phyloP scores from a whole-genome alignment of 1,140 invertebrate species.

The Plutomurus gul region DNA sequence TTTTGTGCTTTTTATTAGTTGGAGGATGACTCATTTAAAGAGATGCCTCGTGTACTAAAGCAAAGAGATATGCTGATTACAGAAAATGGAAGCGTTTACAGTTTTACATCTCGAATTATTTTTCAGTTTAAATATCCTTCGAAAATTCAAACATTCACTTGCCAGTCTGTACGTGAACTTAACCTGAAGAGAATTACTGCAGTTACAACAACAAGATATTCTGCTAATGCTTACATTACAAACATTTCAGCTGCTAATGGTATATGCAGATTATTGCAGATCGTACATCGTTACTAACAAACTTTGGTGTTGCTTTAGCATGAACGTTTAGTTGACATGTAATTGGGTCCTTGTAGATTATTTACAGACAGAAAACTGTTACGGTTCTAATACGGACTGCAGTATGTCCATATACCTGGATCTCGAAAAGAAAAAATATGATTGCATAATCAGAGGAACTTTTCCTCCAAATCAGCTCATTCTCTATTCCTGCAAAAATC shows the following conservation, averaged over 20 bases:
- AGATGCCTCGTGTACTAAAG: background rate
- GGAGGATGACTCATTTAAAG: background rate
- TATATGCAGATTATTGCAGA: background rate
- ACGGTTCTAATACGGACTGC: background rate
- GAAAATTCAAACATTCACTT: background rate
- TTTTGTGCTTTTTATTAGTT: background rate
- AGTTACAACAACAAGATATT: background rate
- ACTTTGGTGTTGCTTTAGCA: no score
- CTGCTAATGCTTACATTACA: background rate
- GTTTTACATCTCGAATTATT: background rate
- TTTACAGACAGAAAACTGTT: background rate
- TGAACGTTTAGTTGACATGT: background rate
- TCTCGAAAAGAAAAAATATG: background rate
- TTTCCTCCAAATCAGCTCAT: background rate
- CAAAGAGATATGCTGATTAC: background rate
- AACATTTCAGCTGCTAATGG: background rate
- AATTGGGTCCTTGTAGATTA: background rate
- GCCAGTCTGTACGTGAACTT: background rate
- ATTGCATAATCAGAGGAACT: background rate
- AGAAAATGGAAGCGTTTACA: background rate
- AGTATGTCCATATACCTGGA: background rate
- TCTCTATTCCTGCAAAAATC: background rate
- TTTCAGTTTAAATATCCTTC: background rate
- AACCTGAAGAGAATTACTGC: background rate
- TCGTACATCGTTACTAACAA: no score